Percentiles rank a stretch among this genome's conserved stretches.
Conservation (phyloP, 2,113 vertebrate genomes). For the Atlantisia rogersi region DNA sequence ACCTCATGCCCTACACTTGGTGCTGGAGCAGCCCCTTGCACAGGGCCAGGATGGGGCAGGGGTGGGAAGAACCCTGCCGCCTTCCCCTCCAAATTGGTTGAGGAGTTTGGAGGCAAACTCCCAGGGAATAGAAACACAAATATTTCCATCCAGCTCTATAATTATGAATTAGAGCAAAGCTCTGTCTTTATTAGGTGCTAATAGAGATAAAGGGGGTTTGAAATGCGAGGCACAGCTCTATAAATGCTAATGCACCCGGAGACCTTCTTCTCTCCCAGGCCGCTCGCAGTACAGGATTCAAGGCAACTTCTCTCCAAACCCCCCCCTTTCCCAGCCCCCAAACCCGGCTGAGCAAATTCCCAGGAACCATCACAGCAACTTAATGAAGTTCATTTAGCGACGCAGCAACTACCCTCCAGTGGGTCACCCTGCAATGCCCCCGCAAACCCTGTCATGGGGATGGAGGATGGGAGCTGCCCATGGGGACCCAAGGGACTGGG, state of each 20-base stretch:
- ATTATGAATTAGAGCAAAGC: conserved; percentile 62
- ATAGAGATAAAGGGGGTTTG: conserved; percentile 73
- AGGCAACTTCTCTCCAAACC: not conserved
- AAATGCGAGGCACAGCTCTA: conserved; percentile 66
- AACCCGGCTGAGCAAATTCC: not conserved
- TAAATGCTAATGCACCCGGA: conserved; percentile 76
- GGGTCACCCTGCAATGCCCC: not conserved
- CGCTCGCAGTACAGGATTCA: not conserved
- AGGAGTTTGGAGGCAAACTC: conserved; percentile 18
- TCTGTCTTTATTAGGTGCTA: conserved; percentile 75
- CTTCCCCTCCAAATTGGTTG: not conserved
- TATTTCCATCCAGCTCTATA: conserved; percentile 45
- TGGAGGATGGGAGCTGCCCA: not conserved
- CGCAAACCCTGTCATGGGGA: not conserved
- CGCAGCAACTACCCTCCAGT: not conserved
- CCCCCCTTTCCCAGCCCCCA: no score
- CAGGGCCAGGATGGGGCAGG: no score
- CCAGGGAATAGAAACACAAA: conserved; percentile 51
- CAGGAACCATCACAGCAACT: not conserved
- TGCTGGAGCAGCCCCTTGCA: not conserved
- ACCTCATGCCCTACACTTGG: accelerated
- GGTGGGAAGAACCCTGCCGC: not conserved
- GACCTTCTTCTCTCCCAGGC: conserved; percentile 33
- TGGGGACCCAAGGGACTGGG: not conserved
- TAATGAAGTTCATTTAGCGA: not conserved